phyloP scores from a whole-genome alignment of 2,888 invertebrate species.

The Eupithecia subumbrata region DNA sequence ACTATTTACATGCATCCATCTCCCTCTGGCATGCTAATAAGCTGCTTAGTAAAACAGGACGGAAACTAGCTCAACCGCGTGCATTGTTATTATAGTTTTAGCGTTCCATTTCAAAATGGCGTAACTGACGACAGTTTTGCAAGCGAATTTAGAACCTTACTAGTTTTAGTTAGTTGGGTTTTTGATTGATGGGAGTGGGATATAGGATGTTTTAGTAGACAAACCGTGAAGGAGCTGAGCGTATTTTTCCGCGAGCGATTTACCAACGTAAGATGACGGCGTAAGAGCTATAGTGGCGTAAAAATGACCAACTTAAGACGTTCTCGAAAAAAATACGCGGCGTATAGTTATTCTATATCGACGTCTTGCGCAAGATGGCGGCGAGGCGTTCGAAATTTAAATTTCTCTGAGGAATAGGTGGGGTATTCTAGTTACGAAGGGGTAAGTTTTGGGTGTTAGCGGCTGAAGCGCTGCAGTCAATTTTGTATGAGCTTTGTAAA shows the following conservation, averaged over 20 bases:
- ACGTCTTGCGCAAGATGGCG: constrained; percentile 83
- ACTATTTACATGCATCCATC: constrained; percentile 52
- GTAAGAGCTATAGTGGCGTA: constrained; percentile 82
- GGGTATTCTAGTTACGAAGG: constrained; percentile 62
- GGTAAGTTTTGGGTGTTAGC: constrained; percentile 49
- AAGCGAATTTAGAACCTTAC: constrained; percentile 39
- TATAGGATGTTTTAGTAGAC: constrained; percentile 46
- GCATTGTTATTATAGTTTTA: constrained; percentile 80
- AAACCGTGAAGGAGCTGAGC: constrained; percentile 63
- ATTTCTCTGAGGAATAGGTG: constrained; percentile 81
- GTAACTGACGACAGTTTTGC: constrained; percentile 30
- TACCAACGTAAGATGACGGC: constrained; percentile 75
- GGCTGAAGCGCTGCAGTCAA: constrained; percentile 59
- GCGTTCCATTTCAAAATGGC: constrained; percentile 42
- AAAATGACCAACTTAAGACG: constrained; percentile 82
- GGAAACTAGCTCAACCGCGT: constrained; percentile 61
- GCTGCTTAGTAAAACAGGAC: constrained; percentile 60
- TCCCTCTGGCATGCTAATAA: constrained; percentile 54
- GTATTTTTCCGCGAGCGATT: constrained; percentile 82
- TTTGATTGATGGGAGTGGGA: constrained; percentile 12
- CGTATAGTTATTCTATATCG: constrained; percentile 80
- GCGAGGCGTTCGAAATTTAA: constrained; percentile 80
- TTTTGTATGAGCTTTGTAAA: constrained; percentile 53
- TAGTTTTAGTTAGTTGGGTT: rapidly evolving
- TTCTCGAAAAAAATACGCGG: constrained; percentile 78